phyloP scores from a whole-genome alignment of 2,113 vertebrate genomes.

The Thamnaconus septentrionalis region DNA sequence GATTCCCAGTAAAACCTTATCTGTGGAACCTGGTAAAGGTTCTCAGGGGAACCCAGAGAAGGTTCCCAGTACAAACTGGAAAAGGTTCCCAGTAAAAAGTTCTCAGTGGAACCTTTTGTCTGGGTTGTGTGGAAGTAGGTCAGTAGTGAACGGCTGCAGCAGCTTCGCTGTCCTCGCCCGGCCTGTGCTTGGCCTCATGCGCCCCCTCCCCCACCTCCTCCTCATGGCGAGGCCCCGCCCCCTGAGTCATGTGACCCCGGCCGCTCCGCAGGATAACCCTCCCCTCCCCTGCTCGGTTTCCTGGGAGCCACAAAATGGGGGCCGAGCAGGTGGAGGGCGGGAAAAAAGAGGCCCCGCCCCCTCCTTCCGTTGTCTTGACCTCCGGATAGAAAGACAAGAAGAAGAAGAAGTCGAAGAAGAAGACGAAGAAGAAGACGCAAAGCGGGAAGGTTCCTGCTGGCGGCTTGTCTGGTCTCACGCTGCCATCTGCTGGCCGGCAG shows the following conservation, averaged over 20 bases:
- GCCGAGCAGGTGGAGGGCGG: slow-evolving; percentile 37
- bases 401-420: too few species aligned
- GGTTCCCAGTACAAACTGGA: too few species aligned
- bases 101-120: neutral
- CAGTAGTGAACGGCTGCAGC: slow-evolving; percentile 56
- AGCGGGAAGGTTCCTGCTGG: slow-evolving; percentile 9
- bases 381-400: slow-evolving; percentile 20
- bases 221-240: slow-evolving; percentile 52
- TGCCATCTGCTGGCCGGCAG: slow-evolving; percentile 48
- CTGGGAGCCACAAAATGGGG: slow-evolving; percentile 25
- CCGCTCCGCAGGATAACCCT: slow-evolving; percentile 44
- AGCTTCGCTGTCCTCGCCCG: slow-evolving; percentile 38
- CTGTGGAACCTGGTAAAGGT: too few species aligned
- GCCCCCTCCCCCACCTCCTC: slow-evolving; percentile 35
- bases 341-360: neutral
- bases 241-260: slow-evolving; percentile 35
- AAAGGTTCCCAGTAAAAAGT: neutral
- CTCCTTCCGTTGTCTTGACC: slow-evolving; percentile 38
- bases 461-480: slow-evolving; percentile 22
- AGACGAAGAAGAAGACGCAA: too few species aligned
- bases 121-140: slow-evolving; percentile 51
- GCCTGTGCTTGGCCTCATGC: slow-evolving; percentile 48
- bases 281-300: slow-evolving; percentile 24
- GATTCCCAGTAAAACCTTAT: too few species aligned
- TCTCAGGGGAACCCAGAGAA: too few species aligned